Conservation (phyloP, 2,797 vertebrate genomes). For the Decapterus maruadsi region DNA sequence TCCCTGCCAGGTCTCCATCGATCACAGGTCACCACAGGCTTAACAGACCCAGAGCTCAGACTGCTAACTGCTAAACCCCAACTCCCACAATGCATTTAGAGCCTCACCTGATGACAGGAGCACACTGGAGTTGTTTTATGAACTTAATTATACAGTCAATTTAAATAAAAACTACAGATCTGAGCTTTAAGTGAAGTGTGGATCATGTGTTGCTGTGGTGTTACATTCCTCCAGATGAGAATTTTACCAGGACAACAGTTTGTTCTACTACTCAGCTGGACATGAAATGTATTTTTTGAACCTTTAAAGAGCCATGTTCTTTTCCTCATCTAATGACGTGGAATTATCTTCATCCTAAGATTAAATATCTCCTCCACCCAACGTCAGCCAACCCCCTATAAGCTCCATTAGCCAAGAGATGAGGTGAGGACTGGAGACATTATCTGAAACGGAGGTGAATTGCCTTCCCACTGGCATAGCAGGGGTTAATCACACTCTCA, state of each 20-base stretch:
- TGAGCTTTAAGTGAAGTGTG: neutral
- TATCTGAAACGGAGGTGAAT: constrained; percentile 73
- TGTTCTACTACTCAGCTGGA: constrained; percentile 14
- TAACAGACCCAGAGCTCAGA: constrained; percentile 54
- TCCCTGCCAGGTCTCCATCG: constrained; percentile 64
- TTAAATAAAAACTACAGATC: constrained; percentile 33
- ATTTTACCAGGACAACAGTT: neutral
- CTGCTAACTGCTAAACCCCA: constrained; percentile 45
- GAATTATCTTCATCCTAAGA: constrained; percentile 60
- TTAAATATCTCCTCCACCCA: constrained; percentile 61
- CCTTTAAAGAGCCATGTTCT: constrained; percentile 23
- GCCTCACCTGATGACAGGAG: constrained; percentile 34
- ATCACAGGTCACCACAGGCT: constrained; percentile 69
- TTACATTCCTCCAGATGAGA: neutral
- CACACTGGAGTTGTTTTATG: constrained; percentile 5
- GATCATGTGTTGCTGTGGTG: neutral
- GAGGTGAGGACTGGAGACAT: constrained; percentile 72
- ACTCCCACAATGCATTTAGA: constrained; percentile 71
- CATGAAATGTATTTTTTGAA: constrained; percentile 21
- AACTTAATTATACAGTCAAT: constrained; percentile 35
- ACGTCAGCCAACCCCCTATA: constrained; percentile 57
- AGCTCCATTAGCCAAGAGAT: constrained; percentile 78
- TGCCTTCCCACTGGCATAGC: constrained; percentile 69
- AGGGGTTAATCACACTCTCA: constrained; percentile 72
- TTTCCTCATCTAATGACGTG: constrained; percentile 31